Conservation (phyloP, 2,888 invertebrate species). For the Cynaeus angustus region DNA sequence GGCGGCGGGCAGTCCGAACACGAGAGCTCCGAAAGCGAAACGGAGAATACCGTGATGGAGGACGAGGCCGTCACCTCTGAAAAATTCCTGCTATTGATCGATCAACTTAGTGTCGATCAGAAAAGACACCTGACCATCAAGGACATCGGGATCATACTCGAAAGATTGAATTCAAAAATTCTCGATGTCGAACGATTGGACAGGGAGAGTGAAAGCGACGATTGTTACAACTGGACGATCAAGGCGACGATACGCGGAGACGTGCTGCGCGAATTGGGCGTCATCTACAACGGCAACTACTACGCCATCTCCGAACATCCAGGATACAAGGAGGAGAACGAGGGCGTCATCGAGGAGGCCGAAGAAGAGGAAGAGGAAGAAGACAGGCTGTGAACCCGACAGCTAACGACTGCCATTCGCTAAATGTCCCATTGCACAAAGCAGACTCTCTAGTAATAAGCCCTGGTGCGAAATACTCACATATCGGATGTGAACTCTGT, state of each 20-base stretch:
- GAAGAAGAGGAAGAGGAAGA: conserved; percentile 89
- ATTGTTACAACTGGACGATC: conserved; percentile 97
- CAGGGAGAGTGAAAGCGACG: conserved; percentile 93
- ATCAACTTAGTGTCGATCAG: conserved; percentile 93
- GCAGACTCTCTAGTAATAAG: conserved; percentile 61
- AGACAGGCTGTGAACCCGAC: conserved; percentile 72
- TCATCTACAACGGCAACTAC: conserved; percentile 96
- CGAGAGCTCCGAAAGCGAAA: conserved; percentile 94
- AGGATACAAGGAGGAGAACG: conserved; percentile 92
- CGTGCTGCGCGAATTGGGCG: conserved; percentile 91
- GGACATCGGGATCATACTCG: conserved; percentile 95
- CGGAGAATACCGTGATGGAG: conserved; percentile 94
- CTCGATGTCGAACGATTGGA: conserved; percentile 94
- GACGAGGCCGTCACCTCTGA: conserved; percentile 92
- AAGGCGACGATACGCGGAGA: conserved; percentile 95
- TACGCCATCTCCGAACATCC: conserved; percentile 97
- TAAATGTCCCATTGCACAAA: conserved; percentile 63
- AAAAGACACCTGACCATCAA: conserved; percentile 94
- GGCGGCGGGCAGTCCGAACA: conserved; percentile 75
- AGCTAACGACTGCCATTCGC: conserved; percentile 49
- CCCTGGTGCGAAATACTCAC: conserved; percentile 65
- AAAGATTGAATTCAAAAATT: conserved; percentile 93
- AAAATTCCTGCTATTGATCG: conserved; percentile 93
- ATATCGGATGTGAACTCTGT: conserved; percentile 67
- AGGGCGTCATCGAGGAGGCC: conserved; percentile 88